Base-by-base conservation (phyloP, 2,888 invertebrate genomes). In the Hydrotaea diabolus region DNA sequence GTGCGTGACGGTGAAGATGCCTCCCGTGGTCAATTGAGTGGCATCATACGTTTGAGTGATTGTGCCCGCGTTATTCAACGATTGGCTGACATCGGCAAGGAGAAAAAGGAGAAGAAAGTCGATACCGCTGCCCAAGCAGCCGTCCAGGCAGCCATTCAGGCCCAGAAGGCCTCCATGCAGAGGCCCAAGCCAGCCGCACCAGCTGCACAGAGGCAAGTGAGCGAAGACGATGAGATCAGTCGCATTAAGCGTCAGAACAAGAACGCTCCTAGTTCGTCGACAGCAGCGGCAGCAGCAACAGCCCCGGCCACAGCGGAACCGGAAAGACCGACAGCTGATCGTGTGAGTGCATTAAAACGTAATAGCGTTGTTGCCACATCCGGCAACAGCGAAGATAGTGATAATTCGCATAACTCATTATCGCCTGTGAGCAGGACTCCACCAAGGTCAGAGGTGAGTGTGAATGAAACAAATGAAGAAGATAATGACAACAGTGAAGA, bases 1-100 rank as follows among this genome's bases (percentile, higher is more conserved):
- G 96, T 97, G 0, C 93, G 96, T 80, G 98, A 97, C 89, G 97
- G 97, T 8, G 98, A 98, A 93, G 98, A 98, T 90, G 97, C 96
- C 0, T 96, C 97, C 13, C 94, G 95, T 69, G 96, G 95, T 19
- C 98, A 98, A 7, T 93, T 98, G 1, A 97, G 97, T 92, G 98
- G 98, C 77, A 97, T 98, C 89, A 96, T 96, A 85, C 94, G 97
- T 55, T 93, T 98, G 39, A 95, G 96, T 76, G 98, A 98, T 91
- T 97, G 97, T 73, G 96, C 97, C 0, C 94, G 97, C 80, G 97
- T 98, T 8, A 97, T 98, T 94, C 96, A 97, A 91, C 95, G 97
- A 86, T 94, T 98, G 88, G 95, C 97, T 89, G 97, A 98, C 87
- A 95, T 95, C 87, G 96, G 96, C 88, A 94, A 94, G 91, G 92